Base-by-base conservation (phyloP, 1,140 invertebrate genomes). In the Drosophila subobscura region DNA sequence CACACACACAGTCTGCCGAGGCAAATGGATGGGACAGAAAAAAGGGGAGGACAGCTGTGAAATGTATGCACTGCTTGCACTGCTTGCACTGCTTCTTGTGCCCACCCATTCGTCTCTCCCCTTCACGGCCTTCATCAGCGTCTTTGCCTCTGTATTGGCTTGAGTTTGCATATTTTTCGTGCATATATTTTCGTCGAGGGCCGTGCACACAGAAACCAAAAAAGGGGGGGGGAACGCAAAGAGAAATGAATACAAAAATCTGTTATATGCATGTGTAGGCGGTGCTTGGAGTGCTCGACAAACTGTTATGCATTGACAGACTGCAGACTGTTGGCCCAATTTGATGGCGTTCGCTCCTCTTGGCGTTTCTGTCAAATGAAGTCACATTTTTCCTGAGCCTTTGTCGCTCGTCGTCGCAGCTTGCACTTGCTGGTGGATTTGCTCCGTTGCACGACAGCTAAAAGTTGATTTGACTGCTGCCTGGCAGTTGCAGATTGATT, bases 131-230 rank as follows among this genome's bases (percentile, higher is more conserved):
- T 37, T 37, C 33, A 37, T 37, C 33, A 37, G 33, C 33, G 33
- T 49, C 52, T 25, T 22, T 22, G 16, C 6, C 5, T n/a, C 41
- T 3, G n/a, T 68, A 68, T 70, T 70, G 66, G 63, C 66, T 70
- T 56, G 66, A 70, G 64, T 68, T 70, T 10, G 66, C 63, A 68
- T 56, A 49, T 45, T 37, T 56, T 14, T 7, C 0, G 46, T 37
- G 20, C 50, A 65, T 65, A 68, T 68, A 68, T 68, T 68, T 68
- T 72, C 37, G 33, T 61, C 56, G 46, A 72, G 68, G 45, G 51
- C 72, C 64, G 41, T 46, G 51, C 68, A 72, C 25, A 64, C 65
- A 68, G 29, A 65, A 25, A 37, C 16, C 16, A 33, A 49, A 50
- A 42, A 42, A n/a, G n/a, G n/a, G n/a, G n/a, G n/a, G n/a, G n/a